A percentile compares a stretch with the other conserved stretches of the same genome.
These are phyloP conservation scores for Leucosticte australis DNA, from an alignment of 2,113 vertebrate species.

Conservation along the genomic window DNA sequence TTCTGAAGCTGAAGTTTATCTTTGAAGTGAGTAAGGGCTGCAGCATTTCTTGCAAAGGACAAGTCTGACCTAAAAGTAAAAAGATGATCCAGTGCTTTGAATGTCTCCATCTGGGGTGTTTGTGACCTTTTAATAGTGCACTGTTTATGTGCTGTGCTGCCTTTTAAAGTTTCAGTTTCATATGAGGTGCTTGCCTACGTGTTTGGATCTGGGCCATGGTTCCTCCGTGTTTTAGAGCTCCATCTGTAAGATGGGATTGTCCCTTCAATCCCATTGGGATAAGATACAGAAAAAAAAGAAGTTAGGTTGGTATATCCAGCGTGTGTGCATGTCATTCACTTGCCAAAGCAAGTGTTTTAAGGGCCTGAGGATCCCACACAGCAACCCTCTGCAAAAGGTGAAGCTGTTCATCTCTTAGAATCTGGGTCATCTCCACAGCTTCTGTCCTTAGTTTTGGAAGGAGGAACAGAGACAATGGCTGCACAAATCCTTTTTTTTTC, in stretches of 20 bases:
- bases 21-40: background rate
- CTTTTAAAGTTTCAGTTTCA: background rate
- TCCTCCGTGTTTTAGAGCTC: background rate
- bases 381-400: background rate
- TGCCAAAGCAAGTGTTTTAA: background rate
- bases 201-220: background rate
- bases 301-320: background rate
- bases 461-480: background rate
- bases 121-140: background rate
- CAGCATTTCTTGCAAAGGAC: background rate
- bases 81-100: background rate
- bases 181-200: background rate
- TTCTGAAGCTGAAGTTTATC: background rate
- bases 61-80: background rate
- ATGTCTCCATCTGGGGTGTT: background rate
- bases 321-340: accelerated
- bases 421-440: background rate
- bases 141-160: background rate
- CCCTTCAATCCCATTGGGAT: background rate
- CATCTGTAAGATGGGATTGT: background rate
- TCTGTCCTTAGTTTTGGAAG: background rate
- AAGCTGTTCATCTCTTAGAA: background rate
- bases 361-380: background rate
- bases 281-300: background rate
- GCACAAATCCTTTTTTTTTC: background rate